Conservation (phyloP, 1,140 invertebrate species). For the Drosophila aff. region DNA sequence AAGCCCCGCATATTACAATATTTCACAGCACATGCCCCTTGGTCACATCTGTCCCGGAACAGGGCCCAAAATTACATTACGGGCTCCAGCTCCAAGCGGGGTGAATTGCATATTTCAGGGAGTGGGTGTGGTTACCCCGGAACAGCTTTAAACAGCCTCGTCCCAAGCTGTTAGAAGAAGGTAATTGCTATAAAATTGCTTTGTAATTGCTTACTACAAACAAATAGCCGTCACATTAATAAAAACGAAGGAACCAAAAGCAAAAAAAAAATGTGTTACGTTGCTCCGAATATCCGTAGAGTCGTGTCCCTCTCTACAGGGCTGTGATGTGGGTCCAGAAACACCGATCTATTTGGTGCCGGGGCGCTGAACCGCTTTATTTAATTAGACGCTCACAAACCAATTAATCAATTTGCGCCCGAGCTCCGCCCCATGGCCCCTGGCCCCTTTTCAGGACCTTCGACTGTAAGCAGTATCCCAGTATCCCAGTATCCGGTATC, state of each 20-base stretch:
- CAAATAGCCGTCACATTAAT: conserved; percentile 82
- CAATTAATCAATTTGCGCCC: conserved; percentile 78
- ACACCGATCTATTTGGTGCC: conserved; percentile 55
- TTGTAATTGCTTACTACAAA: conserved; percentile 83
- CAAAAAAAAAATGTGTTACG: conserved; percentile 56
- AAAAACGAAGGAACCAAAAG: conserved; percentile 63
- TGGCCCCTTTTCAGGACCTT: conserved; percentile 5
- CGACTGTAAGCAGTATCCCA: neutral
- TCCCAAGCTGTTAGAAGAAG: conserved; percentile 76
- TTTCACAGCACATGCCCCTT: conserved; percentile 69
- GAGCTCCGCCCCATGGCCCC: neutral
- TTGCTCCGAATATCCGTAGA: conserved; percentile 10
- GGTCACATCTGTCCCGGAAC: conserved; percentile 73
- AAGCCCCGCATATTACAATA: conserved; percentile 36
- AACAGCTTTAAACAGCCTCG: conserved; percentile 71
- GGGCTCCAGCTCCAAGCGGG: conserved; percentile 22
- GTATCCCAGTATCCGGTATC: conserved; percentile 5
- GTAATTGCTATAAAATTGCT: conserved; percentile 83
- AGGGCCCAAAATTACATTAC: conserved; percentile 59
- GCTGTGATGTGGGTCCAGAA: conserved; percentile 69
- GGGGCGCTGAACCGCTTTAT: conserved; percentile 70
- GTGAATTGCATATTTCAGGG: conserved; percentile 70
- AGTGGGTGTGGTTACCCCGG: conserved; percentile 27
- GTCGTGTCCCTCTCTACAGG: conserved; percentile 13
- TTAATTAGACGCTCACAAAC: conserved; percentile 83